These are phyloP conservation scores for Abrostola triplasia DNA, from an alignment of 2,888 invertebrate genomes.

Conservation along the genomic window DNA sequence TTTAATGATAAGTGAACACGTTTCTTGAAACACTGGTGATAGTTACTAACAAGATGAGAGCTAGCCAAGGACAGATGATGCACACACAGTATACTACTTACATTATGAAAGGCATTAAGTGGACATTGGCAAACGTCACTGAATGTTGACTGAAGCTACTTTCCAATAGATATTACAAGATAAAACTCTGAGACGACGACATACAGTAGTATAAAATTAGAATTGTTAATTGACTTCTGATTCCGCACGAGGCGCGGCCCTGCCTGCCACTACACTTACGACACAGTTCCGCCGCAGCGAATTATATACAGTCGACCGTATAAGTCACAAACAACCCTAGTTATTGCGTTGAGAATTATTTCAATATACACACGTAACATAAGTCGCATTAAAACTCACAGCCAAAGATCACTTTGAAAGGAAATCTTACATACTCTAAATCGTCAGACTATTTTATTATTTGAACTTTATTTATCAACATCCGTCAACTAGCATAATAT, in stretches of 20 bases:
- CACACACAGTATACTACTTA: background rate
- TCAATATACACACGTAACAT: constrained; percentile 32
- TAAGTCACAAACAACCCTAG: constrained; percentile 49
- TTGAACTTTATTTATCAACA: constrained; percentile 12
- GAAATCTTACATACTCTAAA: constrained; percentile 15
- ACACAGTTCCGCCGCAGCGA: constrained; percentile 17
- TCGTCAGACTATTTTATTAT: constrained; percentile 12
- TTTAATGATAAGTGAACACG: background rate
- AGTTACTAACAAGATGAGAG: background rate
- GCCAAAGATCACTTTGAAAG: constrained; percentile 41
- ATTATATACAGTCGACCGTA: constrained; percentile 50
- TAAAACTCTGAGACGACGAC: constrained; percentile 2
- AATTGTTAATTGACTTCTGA: constrained; percentile 43
- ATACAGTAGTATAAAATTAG: constrained; percentile 17
- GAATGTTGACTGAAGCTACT: constrained; percentile 6
- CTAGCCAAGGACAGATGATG: constrained; percentile 2
- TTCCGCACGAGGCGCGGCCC: constrained; percentile 5
- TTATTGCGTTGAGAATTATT: constrained; percentile 42
- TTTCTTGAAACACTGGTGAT: background rate
- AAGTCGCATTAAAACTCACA: constrained; percentile 44
- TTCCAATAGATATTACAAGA: constrained; percentile 12
- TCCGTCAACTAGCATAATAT: constrained; percentile 9
- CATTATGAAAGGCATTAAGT: background rate
- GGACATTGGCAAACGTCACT: constrained; percentile 16
- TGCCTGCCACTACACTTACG: constrained; percentile 8